Conservation (phyloP, 2,113 vertebrate genomes). For the Marcusenius ussheri region DNA sequence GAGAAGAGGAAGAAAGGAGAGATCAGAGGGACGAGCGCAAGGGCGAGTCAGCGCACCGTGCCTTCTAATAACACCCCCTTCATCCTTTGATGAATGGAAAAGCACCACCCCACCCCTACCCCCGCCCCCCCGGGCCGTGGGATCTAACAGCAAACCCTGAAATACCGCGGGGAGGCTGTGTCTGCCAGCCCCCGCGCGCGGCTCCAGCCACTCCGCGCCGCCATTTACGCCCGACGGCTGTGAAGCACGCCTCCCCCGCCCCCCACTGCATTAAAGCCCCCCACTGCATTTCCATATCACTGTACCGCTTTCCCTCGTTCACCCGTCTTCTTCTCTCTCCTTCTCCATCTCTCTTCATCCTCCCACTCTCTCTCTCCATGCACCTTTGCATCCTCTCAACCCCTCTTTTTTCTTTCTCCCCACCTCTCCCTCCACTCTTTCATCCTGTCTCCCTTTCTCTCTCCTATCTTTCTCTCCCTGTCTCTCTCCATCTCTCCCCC, state of each 20-base stretch:
- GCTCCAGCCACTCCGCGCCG: neutral
- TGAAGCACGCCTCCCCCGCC: neutral
- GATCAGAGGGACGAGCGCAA: constrained; percentile 38
- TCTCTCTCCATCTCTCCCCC: constrained; percentile 31
- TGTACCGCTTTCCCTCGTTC: neutral
- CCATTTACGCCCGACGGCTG: neutral
- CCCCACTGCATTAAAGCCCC: neutral
- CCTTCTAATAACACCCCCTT: constrained; percentile 42
- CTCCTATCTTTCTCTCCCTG: neutral
- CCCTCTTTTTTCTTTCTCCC: constrained; percentile 8
- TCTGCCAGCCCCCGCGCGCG: constrained; percentile 6
- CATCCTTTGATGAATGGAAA: constrained; percentile 39
- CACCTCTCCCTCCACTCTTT: neutral
- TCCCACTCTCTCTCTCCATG: constrained; percentile 15
- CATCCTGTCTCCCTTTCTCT: neutral
- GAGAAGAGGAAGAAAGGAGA: constrained; percentile 20
- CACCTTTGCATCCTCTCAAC: constrained; percentile 24
- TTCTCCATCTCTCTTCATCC: constrained; percentile 12
- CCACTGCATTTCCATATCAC: constrained; percentile 7
- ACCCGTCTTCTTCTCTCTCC: neutral
- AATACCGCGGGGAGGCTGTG: constrained; percentile 38
- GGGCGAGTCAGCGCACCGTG: constrained; percentile 46
- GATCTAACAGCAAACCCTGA: constrained; percentile 43
- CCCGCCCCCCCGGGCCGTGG: constrained; percentile 23
- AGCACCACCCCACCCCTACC: constrained; percentile 24